Evolutionary conservation across 2,113 vertebrate genomes (phyloP).

Genomic region (Hydropotes inermis): DNA sequence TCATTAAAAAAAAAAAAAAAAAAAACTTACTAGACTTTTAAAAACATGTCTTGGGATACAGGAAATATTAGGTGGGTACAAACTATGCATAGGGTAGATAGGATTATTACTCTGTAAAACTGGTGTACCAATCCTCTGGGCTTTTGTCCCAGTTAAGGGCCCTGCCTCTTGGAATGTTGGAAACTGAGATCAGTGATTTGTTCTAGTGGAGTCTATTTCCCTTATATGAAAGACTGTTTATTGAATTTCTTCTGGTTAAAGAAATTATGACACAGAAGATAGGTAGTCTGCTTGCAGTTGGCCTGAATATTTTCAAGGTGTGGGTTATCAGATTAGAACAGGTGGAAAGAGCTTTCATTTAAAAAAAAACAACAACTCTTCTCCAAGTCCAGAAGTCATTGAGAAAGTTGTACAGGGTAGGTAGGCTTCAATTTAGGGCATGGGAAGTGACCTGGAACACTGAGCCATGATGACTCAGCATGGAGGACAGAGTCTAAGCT

Average conservation of each 20-base stretch:
- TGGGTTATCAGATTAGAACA: background rate
- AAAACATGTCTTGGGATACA: background rate
- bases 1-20: background rate
- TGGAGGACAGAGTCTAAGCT: background rate
- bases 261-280: background rate
- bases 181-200: background rate
- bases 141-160: background rate
- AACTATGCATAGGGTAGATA: background rate
- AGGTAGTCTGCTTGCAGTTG: background rate
- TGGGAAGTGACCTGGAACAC: background rate
- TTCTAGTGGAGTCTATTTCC: background rate
- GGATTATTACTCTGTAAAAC: background rate
- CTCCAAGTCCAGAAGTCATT: background rate
- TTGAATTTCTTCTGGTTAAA: conserved; percentile 3
- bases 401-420: background rate
- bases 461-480: background rate
- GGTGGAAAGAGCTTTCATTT: background rate
- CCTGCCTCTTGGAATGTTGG: background rate
- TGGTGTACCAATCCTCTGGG: background rate
- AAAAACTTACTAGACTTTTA: background rate
- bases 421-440: background rate
- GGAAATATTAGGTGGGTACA: background rate
- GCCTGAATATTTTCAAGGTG: background rate
- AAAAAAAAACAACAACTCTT: background rate
- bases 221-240: background rate